A percentile compares a stretch with the other conserved stretches of the same genome.
Evolutionary conservation across 2,888 invertebrate genomes (phyloP).

Genomic region (Lymantria dispar): DNA sequence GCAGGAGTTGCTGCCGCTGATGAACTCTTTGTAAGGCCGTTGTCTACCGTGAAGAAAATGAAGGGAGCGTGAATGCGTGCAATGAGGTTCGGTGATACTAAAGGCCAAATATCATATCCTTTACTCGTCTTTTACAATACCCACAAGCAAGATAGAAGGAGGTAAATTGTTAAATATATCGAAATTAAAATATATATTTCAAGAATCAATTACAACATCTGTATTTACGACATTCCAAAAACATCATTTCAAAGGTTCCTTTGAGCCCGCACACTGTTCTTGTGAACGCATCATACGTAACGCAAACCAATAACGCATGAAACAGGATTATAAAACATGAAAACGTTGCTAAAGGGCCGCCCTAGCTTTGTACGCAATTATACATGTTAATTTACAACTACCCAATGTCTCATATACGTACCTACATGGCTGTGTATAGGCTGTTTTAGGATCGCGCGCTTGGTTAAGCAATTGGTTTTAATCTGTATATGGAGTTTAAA

Average conservation of each 20-base stretch:
- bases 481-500: not conserved
- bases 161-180: too few relatives aligned
- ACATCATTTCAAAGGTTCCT: not conserved
- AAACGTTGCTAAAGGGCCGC: conserved; percentile 70
- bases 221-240: not conserved
- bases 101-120: too few relatives aligned
- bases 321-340: conserved; percentile 80
- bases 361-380: conserved; percentile 64
- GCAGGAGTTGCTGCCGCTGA: too few relatives aligned
- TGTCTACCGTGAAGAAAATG: too few relatives aligned
- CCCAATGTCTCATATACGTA: conserved; percentile 9
- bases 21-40: too few relatives aligned
- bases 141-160: too few relatives aligned
- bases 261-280: conserved; percentile 41
- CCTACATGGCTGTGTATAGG: not conserved
- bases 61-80: too few relatives aligned
- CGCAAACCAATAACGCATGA: conserved; percentile 75
- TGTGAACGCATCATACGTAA: conserved; percentile 46
- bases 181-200: too few relatives aligned
- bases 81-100: too few relatives aligned
- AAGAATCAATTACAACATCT: too few relatives aligned
- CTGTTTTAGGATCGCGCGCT: conserved; percentile 4
- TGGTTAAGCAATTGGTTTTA: conserved; percentile 1
- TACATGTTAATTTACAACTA: conserved; percentile 67
- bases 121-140: too few relatives aligned